Evolutionary conservation across 37 sponge, comb jelly and placozoan species (phyloP).

Genomic region (Crambe crambe): DNA sequence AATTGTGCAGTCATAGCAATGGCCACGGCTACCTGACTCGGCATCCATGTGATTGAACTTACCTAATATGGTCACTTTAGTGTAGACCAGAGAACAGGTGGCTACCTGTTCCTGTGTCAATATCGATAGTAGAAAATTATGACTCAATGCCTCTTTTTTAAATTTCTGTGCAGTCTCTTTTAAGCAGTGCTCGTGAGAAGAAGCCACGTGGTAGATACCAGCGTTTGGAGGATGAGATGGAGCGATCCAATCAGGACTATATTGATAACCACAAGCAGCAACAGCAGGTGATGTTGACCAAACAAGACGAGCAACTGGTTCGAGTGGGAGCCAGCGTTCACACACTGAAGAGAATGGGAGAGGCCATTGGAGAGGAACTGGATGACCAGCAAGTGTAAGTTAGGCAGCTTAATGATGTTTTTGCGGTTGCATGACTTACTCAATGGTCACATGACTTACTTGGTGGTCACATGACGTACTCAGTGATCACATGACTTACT

Average conservation of each 20-base stretch:
- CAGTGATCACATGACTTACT: background rate
- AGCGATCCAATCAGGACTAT: conserved; percentile 85
- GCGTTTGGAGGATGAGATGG: conserved; percentile 80
- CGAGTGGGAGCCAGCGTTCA: conserved; percentile 62
- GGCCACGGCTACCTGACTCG: no score
- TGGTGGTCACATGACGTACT: background rate
- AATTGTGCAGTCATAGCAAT: no score
- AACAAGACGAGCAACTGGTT: conserved; percentile 82
- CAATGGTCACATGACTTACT: background rate
- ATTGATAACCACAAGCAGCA: conserved; percentile 77
- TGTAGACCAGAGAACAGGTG: no score
- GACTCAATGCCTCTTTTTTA: background rate
- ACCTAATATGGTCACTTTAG: no score
- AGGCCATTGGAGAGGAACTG: conserved; percentile 84
- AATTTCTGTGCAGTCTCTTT: conserved; percentile 26
- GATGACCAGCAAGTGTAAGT: conserved; percentile 86
- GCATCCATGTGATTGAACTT: no score
- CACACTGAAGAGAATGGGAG: conserved; percentile 81
- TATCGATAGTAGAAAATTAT: no score
- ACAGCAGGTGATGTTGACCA: conserved; percentile 71
- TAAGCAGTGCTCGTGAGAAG: conserved; percentile 40
- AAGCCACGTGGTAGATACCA: conserved; percentile 63
- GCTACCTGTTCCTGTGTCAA: no score
- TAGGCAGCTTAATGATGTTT: no score
- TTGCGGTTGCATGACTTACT: background rate